Evolutionary conservation across 2,113 vertebrate species (phyloP), one percentile per base, ranked within the genome.

Genomic region (Baryphthengus martii): DNA sequence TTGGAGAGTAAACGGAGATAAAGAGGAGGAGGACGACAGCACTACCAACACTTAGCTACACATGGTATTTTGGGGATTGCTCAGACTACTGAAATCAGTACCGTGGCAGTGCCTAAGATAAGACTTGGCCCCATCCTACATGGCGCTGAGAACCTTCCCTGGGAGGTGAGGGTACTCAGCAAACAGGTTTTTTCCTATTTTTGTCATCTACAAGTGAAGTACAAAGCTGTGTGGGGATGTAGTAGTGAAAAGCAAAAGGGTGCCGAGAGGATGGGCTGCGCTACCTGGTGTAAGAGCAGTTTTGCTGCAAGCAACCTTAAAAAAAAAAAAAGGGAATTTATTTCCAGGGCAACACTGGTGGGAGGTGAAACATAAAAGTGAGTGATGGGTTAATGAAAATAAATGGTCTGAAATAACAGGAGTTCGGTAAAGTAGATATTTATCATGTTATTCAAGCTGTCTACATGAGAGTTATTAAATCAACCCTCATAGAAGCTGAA

Each of bases 401-500:
- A 93, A 87, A 77, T 39, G 66, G 59, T 63, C 78, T 89, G 94
- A 96, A 90, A 67, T 73, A 88, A 90, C 94, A 89, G 92, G 73
- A 90, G 92, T 61, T 96, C 63, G 63, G 71, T 39, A 95, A 95
- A 75, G 63, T 81, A 73, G 62, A 6, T 91, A 93, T 97, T 97
- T 94, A 85, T 96, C 5, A 2, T 33, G n/a, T 83, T 59, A 82
- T 56, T 88, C 92, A 92, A 66, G 74, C 17, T 78, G 91, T 92
- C 87, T 84, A 65, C 94, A 49, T 58, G 59, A 61, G 88, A 93
- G 92, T 90, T 95, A 90, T 74, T 73, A 65, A 84, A 92, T 56
- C 78, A 35, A 59, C 21, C 23, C 44, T 87, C 35, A 6, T 2
- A 39, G 86, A 49, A 81, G 47, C 63, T 18, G 78, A 59, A n/a